phyloP scores from a whole-genome alignment of 2,888 invertebrate species.

The Eristalis pertinax region DNA sequence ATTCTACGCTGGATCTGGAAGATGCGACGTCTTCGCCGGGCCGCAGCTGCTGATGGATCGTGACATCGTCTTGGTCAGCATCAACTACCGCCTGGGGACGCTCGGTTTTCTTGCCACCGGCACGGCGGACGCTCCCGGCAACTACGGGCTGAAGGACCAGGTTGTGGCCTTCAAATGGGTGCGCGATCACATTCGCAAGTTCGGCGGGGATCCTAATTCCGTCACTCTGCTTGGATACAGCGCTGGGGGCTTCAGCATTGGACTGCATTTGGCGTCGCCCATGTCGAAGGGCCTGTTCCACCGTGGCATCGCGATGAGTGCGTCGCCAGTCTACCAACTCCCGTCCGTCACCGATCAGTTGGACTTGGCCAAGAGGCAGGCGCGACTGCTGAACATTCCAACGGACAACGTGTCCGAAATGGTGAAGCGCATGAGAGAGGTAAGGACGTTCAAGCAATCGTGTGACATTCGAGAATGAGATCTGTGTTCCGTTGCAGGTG shows the following conservation, averaged over 20 bases:
- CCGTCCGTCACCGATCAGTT: conserved; percentile 82
- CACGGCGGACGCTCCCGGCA: conserved; percentile 85
- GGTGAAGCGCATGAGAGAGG: conserved; percentile 84
- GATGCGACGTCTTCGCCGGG: conserved; percentile 81
- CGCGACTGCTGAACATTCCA: conserved; percentile 84
- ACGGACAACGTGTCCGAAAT: conserved; percentile 80
- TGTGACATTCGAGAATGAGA: not conserved
- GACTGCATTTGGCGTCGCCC: conserved; percentile 84
- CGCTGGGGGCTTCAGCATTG: conserved; percentile 82
- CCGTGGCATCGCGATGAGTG: conserved; percentile 86
- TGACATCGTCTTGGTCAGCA: conserved; percentile 85
- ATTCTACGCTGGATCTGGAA: conserved; percentile 84
- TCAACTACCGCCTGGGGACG: conserved; percentile 84
- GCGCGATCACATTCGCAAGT: conserved; percentile 84
- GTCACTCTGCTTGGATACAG: conserved; percentile 86
- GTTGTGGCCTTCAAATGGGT: conserved; percentile 86
- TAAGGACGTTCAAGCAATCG: conserved; percentile 66
- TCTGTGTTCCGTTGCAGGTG: conserved; percentile 61
- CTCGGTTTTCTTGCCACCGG: conserved; percentile 85
- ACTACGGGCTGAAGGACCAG: conserved; percentile 88
- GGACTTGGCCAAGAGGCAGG: conserved; percentile 84
- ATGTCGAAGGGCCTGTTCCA: conserved; percentile 87
- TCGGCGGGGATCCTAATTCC: conserved; percentile 85
- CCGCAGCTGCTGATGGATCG: conserved; percentile 85
- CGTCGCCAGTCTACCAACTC: conserved; percentile 83